Base-by-base conservation (phyloP, 2,113 vertebrate genomes). In the Serinus canaria region DNA sequence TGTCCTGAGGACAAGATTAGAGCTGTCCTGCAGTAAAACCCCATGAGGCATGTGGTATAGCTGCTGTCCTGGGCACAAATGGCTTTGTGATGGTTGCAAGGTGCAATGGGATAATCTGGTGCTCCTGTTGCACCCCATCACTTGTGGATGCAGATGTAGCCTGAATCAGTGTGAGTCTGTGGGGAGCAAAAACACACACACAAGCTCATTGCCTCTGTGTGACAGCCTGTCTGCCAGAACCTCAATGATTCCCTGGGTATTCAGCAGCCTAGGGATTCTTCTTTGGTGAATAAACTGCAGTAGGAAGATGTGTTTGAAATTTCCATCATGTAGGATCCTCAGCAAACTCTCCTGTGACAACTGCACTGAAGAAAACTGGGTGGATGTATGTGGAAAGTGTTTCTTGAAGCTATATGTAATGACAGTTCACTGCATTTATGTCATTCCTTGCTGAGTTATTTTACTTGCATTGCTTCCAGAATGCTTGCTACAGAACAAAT, bases 381-480 rank as follows among this genome's bases (percentile, higher is more conserved):
- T 81, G 73, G 74, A 83, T 75, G 15, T 90, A 60, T 59, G 64
- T 75, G 64, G 17, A 67, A 93, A 89, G 13, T n/a, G 35, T 52
- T 86, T 78, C 39, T 83, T 67, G 56, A 59, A 92, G 76, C 68
- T 88, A 59, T 47, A 55, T 63, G 39, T 31, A 72, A 28, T 19
- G 56, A 87, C 74, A 92, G 55, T 59, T 96, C 77, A 67, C 30
- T 72, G 39, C 78, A 64, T 96, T 79, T 79, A 37, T 95, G 79
- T 75, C 9, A 75, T 87, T 84, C 30, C 52, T 89, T 87, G 9
- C 49, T 68, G 77, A 92, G 44, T 82, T 89, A 85, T 91, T 89
- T 95, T 87, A 59, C 74, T 87, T 89, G 27, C 35, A 49, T 90
- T 96, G 44, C 66, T 96, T 96, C 78, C 62, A 90, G 62, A 91